Evolutionary conservation across 2,113 vertebrate genomes (phyloP).

Genomic region (Mobula birostris): DNA sequence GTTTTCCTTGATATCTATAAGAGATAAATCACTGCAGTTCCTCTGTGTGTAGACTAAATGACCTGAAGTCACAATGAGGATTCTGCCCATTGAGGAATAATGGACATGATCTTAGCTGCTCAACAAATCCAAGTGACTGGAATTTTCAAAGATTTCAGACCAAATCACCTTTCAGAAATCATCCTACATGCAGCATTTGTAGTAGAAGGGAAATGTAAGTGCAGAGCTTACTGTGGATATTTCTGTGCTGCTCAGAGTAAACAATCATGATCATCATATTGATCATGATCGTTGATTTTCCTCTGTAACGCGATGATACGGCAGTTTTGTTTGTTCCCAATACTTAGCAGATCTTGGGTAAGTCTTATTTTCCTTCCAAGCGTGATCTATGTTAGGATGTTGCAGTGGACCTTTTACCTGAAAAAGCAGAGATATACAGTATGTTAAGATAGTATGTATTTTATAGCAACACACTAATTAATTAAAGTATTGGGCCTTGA

Average conservation of each 20-base stretch:
- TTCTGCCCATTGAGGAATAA: too few species aligned
- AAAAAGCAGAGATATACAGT: background rate
- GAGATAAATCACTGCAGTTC: too few species aligned
- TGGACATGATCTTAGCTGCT: too few species aligned
- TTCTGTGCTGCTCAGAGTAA: background rate
- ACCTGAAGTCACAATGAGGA: too few species aligned
- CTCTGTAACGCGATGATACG: background rate
- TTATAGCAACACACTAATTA: background rate
- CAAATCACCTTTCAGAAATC: background rate
- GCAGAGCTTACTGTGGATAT: background rate
- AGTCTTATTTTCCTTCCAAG: background rate
- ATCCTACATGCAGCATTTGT: background rate
- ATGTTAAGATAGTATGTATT: background rate
- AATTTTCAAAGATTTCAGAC: background rate
- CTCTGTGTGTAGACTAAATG: too few species aligned
- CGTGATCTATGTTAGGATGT: background rate
- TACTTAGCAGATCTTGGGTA: background rate
- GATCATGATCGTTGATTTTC: background rate
- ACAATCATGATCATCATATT: background rate
- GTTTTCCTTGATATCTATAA: too few species aligned
- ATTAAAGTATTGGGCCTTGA: too few species aligned
- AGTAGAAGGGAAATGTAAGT: background rate
- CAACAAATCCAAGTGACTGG: too few species aligned
- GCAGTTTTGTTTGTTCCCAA: background rate
- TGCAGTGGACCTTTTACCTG: background rate